Evolutionary conservation across 2,888 invertebrate species (phyloP).

Genomic region (Balanococcus diminutus): DNA sequence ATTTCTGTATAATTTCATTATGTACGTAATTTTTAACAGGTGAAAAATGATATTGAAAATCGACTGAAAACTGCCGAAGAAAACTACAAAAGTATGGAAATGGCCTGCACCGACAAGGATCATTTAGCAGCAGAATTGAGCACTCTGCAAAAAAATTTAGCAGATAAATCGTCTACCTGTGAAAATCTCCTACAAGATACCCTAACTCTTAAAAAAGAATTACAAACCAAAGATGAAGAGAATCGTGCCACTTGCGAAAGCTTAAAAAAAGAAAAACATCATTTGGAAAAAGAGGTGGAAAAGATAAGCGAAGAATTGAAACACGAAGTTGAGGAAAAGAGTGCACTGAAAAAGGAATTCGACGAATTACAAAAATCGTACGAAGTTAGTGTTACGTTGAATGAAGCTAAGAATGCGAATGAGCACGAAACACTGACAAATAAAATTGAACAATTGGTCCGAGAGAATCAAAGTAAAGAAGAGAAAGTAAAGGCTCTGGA

Average conservation of each 20-base stretch:
- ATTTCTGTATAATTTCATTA: background rate
- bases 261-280: background rate
- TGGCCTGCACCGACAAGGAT: background rate
- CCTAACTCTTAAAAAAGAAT: background rate
- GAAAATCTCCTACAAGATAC: background rate
- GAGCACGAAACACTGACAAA: slow-evolving; percentile 1
- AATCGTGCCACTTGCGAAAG: background rate
- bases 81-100: slow-evolving; percentile 60
- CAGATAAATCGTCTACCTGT: background rate
- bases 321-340: background rate
- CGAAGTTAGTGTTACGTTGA: background rate
- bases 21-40: slow-evolving; percentile 56
- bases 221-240: slow-evolving; percentile 4
- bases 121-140: background rate
- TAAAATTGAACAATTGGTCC: slow-evolving; percentile 51
- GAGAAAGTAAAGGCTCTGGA: slow-evolving; percentile 32
- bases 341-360: background rate
- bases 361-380: slow-evolving; percentile 24
- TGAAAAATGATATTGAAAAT: slow-evolving; percentile 57
- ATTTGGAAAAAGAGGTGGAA: background rate
- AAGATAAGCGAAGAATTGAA: background rate
- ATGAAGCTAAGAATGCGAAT: background rate
- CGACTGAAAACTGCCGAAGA: slow-evolving; percentile 57
- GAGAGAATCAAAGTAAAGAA: slow-evolving; percentile 54
- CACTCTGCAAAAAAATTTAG: background rate